These are phyloP conservation scores for Cercopithecus mitis DNA, from an alignment of 2,797 vertebrate genomes.

Conservation along the genomic window DNA sequence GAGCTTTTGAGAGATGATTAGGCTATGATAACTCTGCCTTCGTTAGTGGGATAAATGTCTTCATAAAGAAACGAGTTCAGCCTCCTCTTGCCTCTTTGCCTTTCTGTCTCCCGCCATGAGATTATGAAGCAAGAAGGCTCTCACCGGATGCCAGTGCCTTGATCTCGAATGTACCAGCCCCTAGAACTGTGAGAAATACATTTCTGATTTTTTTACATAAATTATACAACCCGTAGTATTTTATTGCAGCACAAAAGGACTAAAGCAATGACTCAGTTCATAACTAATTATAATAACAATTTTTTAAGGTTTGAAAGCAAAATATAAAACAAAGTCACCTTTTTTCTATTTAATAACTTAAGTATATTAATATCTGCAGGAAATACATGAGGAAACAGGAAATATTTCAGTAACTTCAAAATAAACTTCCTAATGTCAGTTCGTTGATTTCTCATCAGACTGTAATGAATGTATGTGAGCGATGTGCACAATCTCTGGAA, in stretches of 20 bases:
- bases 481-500: not conserved
- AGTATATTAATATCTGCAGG: not conserved
- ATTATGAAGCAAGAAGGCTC: not conserved
- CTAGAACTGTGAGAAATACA: not conserved
- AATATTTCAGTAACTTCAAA: not conserved
- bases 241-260: not conserved
- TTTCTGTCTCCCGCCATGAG: not conserved
- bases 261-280: not conserved
- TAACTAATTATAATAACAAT: not conserved
- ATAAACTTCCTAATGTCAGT: not conserved
- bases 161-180: not conserved
- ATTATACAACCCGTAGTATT: not conserved
- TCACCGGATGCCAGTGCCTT: not conserved
- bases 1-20: not conserved
- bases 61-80: not conserved
- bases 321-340: not conserved
- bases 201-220: not conserved
- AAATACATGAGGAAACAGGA: not conserved
- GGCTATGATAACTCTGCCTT: not conserved
- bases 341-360: not conserved
- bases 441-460: not conserved
- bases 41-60: not conserved
- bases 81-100: too few species aligned
- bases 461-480: fast-evolving
- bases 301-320: not conserved